phyloP scores from a whole-genome alignment of 2,797 vertebrate genomes.

The Pelochelys cantorii region DNA sequence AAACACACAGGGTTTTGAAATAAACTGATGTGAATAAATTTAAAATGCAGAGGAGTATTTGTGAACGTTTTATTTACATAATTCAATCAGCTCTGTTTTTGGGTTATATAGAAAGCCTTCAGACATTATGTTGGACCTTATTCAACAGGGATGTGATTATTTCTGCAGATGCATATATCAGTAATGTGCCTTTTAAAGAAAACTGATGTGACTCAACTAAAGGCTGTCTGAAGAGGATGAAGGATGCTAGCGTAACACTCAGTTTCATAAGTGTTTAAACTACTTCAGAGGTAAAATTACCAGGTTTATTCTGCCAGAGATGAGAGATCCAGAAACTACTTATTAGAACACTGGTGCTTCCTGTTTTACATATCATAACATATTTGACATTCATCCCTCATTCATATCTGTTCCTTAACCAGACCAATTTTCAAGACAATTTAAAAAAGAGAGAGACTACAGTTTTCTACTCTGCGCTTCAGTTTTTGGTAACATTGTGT shows the following conservation, averaged over 20 bases:
- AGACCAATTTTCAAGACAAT: background rate
- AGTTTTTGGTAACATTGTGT: background rate
- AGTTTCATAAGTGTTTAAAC: conserved; percentile 5
- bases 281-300: conserved; percentile 30
- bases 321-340: conserved; percentile 13
- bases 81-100: background rate
- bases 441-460: background rate
- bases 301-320: background rate
- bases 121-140: background rate
- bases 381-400: background rate
- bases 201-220: background rate
- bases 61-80: background rate
- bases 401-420: background rate
- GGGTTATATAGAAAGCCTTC: background rate
- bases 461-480: background rate
- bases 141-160: background rate
- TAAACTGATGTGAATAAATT: background rate
- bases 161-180: background rate
- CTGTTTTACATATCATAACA: background rate
- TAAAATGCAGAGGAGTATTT: background rate
- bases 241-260: conserved; percentile 21
- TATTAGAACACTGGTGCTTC: background rate
- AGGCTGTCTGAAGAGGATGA: conserved; percentile 5
- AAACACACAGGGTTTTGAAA: background rate
- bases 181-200: background rate